Base-by-base conservation (phyloP, 2,888 invertebrate species). In the Mantis religiosa region DNA sequence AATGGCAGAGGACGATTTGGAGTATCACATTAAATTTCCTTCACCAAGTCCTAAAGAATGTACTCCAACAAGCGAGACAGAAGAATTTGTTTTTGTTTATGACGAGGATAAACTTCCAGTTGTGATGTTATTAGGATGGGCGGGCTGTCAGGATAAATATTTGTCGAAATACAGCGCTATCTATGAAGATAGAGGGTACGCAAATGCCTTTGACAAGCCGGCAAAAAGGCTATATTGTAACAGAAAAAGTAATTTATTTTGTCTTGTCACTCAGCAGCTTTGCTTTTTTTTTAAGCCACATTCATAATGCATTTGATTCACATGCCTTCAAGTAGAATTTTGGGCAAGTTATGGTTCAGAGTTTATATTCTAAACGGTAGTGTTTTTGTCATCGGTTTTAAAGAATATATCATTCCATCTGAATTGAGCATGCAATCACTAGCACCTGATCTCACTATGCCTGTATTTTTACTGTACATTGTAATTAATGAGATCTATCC, bases 151-250 rank as follows among this genome's bases (percentile, higher is more conserved):
- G 92, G 97, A 97, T 93, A 95, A 96, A 92, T 96, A 97, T 92
- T 93, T 97, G 88, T 95, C 96, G 91, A 97, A 97, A 92, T 97
- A 97, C 93, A 96, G 97, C 85, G 95, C 96, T 91, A 96, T 97
- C 90, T 97, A 97, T 92, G 96, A 97, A 92, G 95, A 96, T 89
- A 94, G 95, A 91, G 96, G 97, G 97, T 97, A 92, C 93, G 94
- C 91, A 47, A 4, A 14, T 71, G 15, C 2, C 20, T 71, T 71
- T 71, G 54, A 71, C 54, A 71, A 71, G 54, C 54, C 54, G 54
- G 54, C 54, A 8, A 71, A 71, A 15, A 6, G 28, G 87, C 28
- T 47, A 71, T 54, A 47, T n/a, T 82, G 3, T 28, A 30, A 25
- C 4, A 15, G 15, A 30, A 30, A n/a, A 83, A 20, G 15, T 71